Evolutionary conservation across 2,797 vertebrate genomes (phyloP), one percentile per base, ranked within the genome.

Genomic region (Pagetopsis macropterus): DNA sequence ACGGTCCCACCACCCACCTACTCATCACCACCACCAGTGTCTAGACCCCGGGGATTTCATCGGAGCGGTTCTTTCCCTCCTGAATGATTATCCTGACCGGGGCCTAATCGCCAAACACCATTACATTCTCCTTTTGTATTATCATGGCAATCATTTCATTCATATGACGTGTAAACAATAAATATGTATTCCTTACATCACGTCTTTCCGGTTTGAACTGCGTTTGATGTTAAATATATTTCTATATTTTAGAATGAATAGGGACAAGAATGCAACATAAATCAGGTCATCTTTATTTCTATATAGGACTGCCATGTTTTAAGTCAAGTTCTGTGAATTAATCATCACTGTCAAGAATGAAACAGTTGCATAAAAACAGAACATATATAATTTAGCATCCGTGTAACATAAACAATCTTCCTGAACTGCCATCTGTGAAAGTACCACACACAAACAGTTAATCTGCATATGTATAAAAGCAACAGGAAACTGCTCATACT

Each of bases 331-430:
- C 17, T 70, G 64, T 81, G 71, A 50, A 64, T 79, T 37, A 43
- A 69, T 71, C 44, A 59, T 79, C 31, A 73, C 63, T 65, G 33
- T 76, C 45, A 78, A 78, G 17, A 74, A 87, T 72, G 61, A 78
- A 89, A 87, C 85, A 72, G 41, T 85, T 69, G 84, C 74, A 83
- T 55, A 79, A 71, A 82, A 85, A 75, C 66, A 51, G 4, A 73
- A 33, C 58, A 70, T 48, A 74, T 13, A 65, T 51, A 58, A 60
- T 75, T 52, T 52, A 76, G 52, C 58, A 85, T 85, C 48, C 45
- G 70, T 65, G 44, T 19, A 49, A 76, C 69, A 72, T 37, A 52
- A 16, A 67, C 33, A 57, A 60, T 57, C 33, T 71, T 4, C 83
- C 13, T 57, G 7, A 55, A 50, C 40, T 62, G 65, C 37, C 45